Base-by-base conservation (phyloP, 92 coral and sea anemone genomes). In the Anthopleura xanthogrammica region DNA sequence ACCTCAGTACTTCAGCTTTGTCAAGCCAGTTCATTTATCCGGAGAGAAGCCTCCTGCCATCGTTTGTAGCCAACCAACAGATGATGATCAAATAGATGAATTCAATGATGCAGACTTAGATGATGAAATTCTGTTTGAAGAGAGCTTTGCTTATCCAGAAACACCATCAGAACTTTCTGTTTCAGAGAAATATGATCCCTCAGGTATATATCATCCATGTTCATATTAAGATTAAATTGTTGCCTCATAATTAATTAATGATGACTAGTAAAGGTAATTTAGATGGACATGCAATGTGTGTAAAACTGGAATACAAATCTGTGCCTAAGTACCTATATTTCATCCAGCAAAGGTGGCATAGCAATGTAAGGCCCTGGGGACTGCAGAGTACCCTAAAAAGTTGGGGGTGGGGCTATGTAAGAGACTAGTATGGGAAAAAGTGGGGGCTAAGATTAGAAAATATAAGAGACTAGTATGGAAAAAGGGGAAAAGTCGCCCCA, bases 1-100 rank as follows among this genome's bases (percentile, higher is more conserved):
- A 46, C 98, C 98, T 12, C 81, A 89, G 82, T 94, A 94, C 77
- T 83, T 94, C 76, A 91, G 91, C 72, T 87, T 94, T 83, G 98
- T 94, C 79, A 88, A 88, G 81, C 94, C 94, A 76, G 85, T 77
- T 50, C 72, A n/a, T 9, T 24, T 74, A n/a, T 24, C 79, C 57
- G 84, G 88, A 17, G 78, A 80, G 39, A 23, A 79, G 72, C 86
- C 80, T 14, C 82, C 84, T 5, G 29, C 50, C 29, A 79, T 81
- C 0, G 60, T 58, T 3, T 79, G 58, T 14, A 77, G 77, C 40
- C 58, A 79, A 75, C 82, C 88, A 73, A 74, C 60, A 7, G 73
- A 46, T 50, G 85, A 79, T 13, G 42, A 52, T 50, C 79, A 79
- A 12, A 86, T 77, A 60, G 88, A 79, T 12, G 86, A 87, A 62